These are phyloP conservation scores for Dreissena rostriformis DNA, from an alignment of 1,140 invertebrate species.

Conservation along the genomic window DNA sequence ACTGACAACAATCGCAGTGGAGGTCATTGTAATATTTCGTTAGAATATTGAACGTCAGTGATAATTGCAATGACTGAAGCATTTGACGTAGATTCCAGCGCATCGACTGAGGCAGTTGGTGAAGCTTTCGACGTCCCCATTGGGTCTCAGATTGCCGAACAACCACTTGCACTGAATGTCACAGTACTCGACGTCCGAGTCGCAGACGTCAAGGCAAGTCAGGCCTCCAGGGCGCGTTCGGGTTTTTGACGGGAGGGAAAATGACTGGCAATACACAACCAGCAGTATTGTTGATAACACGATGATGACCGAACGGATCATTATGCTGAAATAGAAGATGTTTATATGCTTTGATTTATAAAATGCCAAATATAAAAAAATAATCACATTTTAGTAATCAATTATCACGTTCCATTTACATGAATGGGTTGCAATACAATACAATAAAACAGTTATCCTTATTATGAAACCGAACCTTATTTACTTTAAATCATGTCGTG, in stretches of 20 bases:
- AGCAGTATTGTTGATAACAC: background rate
- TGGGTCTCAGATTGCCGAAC: background rate
- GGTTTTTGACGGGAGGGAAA: background rate
- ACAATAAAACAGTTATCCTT: too few relatives aligned
- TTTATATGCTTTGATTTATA: too few relatives aligned
- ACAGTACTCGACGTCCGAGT: background rate
- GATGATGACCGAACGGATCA: background rate
- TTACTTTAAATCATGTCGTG: too few relatives aligned
- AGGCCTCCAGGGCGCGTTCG: background rate
- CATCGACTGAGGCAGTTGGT: background rate
- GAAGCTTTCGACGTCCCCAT: background rate
- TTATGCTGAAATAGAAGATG: background rate
- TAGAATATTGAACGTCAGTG: background rate
- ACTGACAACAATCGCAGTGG: too few relatives aligned
- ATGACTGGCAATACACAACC: background rate
- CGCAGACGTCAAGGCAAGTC: background rate
- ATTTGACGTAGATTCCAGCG: background rate
- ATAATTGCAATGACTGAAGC: background rate
- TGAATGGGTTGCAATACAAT: too few relatives aligned
- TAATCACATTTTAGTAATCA: too few relatives aligned
- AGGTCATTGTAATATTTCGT: too few relatives aligned
- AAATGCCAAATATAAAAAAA: too few relatives aligned
- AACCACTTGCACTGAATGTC: conserved; percentile 5
- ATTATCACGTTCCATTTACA: too few relatives aligned
- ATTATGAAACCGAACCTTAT: too few relatives aligned